A percentile compares a stretch with the other conserved stretches of the same genome.
Evolutionary conservation across 2,888 invertebrate genomes (phyloP).

Genomic region (Phlogophora meticulosa): DNA sequence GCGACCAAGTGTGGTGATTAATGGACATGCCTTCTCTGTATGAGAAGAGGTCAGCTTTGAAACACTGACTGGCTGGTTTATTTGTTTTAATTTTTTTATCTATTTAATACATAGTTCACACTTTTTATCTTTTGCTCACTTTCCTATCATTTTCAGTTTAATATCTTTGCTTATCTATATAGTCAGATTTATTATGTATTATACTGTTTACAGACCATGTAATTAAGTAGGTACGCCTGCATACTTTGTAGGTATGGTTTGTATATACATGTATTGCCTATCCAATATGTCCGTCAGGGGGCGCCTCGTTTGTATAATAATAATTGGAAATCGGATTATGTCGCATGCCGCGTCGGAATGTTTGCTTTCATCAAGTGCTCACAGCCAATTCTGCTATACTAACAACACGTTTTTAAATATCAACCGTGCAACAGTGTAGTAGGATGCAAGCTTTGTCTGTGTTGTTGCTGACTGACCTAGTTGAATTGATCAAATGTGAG

Average conservation of each 20-base stretch:
- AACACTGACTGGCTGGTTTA: too few species aligned
- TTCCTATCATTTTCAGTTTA: too few species aligned
- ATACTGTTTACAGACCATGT: slow-evolving; percentile 1
- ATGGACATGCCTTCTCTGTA: too few species aligned
- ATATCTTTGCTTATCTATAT: not conserved
- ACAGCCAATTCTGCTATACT: slow-evolving; percentile 67
- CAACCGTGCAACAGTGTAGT: slow-evolving; percentile 17
- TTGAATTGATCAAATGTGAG: not conserved
- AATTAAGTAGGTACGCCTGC: slow-evolving; percentile 4
- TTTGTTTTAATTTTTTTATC: too few species aligned
- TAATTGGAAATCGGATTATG: slow-evolving; percentile 83
- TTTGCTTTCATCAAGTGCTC: slow-evolving; percentile 77
- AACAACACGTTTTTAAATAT: slow-evolving; percentile 65
- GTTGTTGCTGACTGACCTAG: slow-evolving; percentile 15
- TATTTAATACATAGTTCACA: not conserved
- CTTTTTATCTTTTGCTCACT: not conserved
- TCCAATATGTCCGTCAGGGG: slow-evolving; percentile 53
- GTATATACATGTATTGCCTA: slow-evolving; percentile 37
- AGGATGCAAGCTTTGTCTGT: not conserved
- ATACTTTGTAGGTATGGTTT: not conserved
- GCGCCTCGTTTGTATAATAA: slow-evolving; percentile 75
- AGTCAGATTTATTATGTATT: not conserved
- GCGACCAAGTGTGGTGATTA: too few species aligned
- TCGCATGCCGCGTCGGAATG: slow-evolving; percentile 67
- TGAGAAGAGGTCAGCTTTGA: too few species aligned